Conservation (phyloP, 2,797 vertebrate genomes). For the Tokudaia muenninki region DNA sequence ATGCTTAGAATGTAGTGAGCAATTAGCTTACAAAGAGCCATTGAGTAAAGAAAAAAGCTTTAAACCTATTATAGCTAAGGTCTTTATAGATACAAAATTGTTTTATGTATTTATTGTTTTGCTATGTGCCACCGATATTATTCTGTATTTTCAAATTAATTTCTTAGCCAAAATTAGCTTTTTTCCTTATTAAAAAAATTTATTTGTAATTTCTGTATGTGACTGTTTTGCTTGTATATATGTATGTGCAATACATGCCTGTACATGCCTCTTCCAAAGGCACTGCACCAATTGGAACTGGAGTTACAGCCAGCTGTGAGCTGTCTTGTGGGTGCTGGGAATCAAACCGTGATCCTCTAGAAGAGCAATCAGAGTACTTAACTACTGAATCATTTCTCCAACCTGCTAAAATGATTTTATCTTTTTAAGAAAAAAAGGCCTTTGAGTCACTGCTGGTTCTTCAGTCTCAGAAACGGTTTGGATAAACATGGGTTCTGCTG, state of each 20-base stretch:
- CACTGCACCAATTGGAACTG: not conserved
- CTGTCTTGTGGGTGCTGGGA: not conserved
- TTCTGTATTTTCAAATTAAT: constrained; percentile 40
- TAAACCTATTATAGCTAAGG: constrained; percentile 56
- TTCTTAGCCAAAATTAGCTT: constrained; percentile 14
- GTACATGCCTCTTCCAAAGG: not conserved
- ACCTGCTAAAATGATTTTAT: not conserved
- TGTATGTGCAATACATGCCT: not conserved
- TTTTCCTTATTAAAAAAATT: not conserved
- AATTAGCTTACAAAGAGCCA: constrained; percentile 59
- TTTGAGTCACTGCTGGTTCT: not conserved
- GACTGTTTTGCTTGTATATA: not conserved
- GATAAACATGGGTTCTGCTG: not conserved
- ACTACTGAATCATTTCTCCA: not conserved
- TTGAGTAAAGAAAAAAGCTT: not conserved
- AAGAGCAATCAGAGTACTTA: not conserved
- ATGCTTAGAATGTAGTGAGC: constrained; percentile 61
- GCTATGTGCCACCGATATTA: not conserved
- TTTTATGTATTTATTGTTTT: constrained; percentile 52
- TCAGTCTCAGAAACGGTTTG: not conserved
- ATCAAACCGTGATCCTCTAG: not conserved
- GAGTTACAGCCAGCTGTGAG: not conserved
- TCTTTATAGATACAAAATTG: constrained; percentile 52
- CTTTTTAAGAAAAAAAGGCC: not conserved
- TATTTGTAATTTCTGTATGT: not conserved